These are phyloP conservation scores for Eutrigla gurnardus DNA, from an alignment of 2,797 vertebrate species.

Conservation along the genomic window DNA sequence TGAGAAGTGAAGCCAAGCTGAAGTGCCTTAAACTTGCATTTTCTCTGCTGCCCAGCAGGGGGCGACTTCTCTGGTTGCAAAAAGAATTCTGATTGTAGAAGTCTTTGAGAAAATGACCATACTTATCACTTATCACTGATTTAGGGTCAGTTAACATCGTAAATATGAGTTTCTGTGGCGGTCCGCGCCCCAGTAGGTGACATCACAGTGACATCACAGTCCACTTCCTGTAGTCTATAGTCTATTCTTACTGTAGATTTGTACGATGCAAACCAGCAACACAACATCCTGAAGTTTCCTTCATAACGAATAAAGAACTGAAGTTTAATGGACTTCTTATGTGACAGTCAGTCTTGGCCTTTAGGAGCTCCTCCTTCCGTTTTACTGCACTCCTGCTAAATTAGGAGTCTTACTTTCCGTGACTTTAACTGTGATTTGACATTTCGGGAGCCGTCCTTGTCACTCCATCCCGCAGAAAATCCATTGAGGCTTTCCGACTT, in stretches of 20 bases:
- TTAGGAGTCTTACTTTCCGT: not conserved
- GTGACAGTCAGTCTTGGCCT: slow-evolving; percentile 5
- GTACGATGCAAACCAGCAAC: not conserved
- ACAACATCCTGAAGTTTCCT: slow-evolving; percentile 15
- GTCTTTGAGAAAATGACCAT: not conserved
- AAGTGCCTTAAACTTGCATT: not conserved
- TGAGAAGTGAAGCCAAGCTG: not conserved
- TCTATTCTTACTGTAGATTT: not conserved
- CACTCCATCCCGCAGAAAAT: slow-evolving; percentile 45
- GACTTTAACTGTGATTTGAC: slow-evolving; percentile 45
- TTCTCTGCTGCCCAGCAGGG: not conserved
- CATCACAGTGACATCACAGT: no score
- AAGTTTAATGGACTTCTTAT: slow-evolving; percentile 14
- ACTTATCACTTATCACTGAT: not conserved
- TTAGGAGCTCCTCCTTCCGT: not conserved
- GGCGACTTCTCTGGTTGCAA: not conserved
- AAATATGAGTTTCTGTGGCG: not conserved
- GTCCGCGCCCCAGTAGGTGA: no score
- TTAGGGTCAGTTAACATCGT: not conserved
- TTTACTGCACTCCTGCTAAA: slow-evolving; percentile 11
- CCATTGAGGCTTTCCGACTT: slow-evolving; percentile 39
- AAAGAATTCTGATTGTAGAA: not conserved
- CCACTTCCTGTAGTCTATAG: not conserved
- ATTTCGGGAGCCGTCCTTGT: slow-evolving; percentile 39
- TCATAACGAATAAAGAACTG: not conserved